A percentile compares a stretch with the other conserved stretches of the same genome.
These are phyloP conservation scores for Eupeodes latifasciatus DNA, from an alignment of 2,888 invertebrate species.

Conservation along the genomic window DNA sequence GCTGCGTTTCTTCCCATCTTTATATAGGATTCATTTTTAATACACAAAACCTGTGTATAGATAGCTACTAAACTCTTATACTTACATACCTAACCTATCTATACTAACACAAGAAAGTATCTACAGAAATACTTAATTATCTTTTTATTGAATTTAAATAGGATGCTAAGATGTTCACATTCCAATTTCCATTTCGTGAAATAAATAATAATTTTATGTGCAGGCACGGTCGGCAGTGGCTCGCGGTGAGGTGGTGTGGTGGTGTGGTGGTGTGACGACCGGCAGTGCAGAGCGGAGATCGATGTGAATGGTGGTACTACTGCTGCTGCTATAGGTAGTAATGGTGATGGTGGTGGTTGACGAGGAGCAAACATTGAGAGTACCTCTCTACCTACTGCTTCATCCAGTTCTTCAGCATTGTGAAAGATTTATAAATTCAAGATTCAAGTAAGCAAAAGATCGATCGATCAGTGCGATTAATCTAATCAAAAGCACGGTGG, in stretches of 20 bases:
- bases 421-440: slow-evolving; percentile 46
- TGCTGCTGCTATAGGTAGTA: background rate
- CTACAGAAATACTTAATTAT: slow-evolving; percentile 61
- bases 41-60: slow-evolving; percentile 32
- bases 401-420: slow-evolving; percentile 67
- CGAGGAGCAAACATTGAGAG: slow-evolving; percentile 24
- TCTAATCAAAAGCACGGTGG: slow-evolving; percentile 69
- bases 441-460: slow-evolving; percentile 48
- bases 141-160: slow-evolving; percentile 70
- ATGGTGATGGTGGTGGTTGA: slow-evolving; percentile 17
- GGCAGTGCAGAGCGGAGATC: background rate
- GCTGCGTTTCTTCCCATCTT: slow-evolving; percentile 47
- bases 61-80: background rate
- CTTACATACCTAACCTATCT: no score
- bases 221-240: background rate
- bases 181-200: slow-evolving; percentile 68
- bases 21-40: slow-evolving; percentile 34
- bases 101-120: slow-evolving; percentile 43
- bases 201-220: slow-evolving; percentile 64
- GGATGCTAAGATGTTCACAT: slow-evolving; percentile 69
- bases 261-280: background rate
- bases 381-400: slow-evolving; percentile 11
- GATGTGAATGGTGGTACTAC: background rate
- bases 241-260: background rate
- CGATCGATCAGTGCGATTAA: slow-evolving; percentile 67